Percentiles rank a stretch among this genome's conserved stretches.
These are phyloP conservation scores for Neolamprologus fasciatus DNA, from an alignment of 2,113 vertebrate genomes.

Conservation along the genomic window DNA sequence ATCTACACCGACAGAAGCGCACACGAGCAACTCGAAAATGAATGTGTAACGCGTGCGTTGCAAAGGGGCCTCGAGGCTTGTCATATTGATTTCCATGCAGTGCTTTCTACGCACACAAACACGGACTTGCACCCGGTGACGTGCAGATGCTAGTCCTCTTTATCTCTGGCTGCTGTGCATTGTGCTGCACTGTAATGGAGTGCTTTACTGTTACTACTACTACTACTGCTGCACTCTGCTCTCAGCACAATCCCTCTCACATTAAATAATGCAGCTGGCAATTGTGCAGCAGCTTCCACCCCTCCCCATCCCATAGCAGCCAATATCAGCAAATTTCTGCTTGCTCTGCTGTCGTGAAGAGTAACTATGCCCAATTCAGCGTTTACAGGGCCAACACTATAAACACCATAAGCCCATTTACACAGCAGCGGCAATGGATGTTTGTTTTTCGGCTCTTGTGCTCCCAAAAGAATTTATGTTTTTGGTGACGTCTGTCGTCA, in stretches of 20 bases:
- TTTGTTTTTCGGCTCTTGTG: neutral
- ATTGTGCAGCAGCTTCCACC: slow-evolving; percentile 37
- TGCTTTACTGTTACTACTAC: slow-evolving; percentile 36
- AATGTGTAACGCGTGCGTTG: neutral
- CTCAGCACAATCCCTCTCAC: slow-evolving; percentile 49
- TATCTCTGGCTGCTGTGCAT: neutral
- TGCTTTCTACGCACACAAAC: neutral
- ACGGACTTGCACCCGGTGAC: neutral
- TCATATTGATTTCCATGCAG: slow-evolving; percentile 12
- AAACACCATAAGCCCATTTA: slow-evolving; percentile 26
- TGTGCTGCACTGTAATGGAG: slow-evolving; percentile 23
- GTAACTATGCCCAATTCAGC: slow-evolving; percentile 41
- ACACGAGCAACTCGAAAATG: neutral
- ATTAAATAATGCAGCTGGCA: slow-evolving; percentile 66
- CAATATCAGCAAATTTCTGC: slow-evolving; percentile 60
- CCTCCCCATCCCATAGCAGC: slow-evolving; percentile 2
- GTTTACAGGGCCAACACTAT: slow-evolving; percentile 23
- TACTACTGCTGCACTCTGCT: slow-evolving; percentile 47
- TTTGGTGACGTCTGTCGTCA: neutral
- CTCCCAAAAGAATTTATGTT: neutral
- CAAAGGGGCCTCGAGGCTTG: neutral
- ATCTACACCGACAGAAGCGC: neutral
- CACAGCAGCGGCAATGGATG: neutral
- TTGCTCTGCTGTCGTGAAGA: slow-evolving; percentile 16
- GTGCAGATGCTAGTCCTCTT: neutral